Evolutionary conservation across 1,140 invertebrate genomes (phyloP), one percentile per base, ranked within the genome.

Genomic region (Sipha flava): DNA sequence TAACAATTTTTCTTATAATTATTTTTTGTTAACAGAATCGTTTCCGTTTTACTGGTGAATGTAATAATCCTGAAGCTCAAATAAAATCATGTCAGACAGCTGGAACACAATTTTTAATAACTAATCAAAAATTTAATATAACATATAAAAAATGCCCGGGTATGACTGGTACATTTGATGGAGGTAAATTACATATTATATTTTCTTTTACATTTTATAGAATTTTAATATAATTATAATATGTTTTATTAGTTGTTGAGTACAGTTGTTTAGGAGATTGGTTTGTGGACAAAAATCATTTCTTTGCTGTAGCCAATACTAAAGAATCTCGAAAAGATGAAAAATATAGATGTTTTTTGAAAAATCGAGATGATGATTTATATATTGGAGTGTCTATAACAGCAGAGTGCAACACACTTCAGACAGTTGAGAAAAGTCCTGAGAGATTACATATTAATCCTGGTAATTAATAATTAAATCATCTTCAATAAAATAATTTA

Each of bases 101-200:
- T 45, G 97, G 96, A 80, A 96, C 95, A 16, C 94, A 97, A 85
- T 97, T 97, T 86, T 90, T 97, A 52, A 97, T 98, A 82, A 94
- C 95, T 37, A 99, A 98, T 87, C 94, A 98, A 85, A 96, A 98
- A 84, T 98, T 98, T 83, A 94, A 95, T 83, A 96, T 98, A 79
- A 96, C 93, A 9, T 99, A 97, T 85, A 92, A 92, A 80, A 91
- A 92, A 84, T 99, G 97, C 86, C 86, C 89, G 64, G 94, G 92
- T 64, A 92, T 94, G 88, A 87, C 89, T 47, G 94, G 91, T 45
- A 97, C 95, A 3, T 94, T 94, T 86, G 92, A 95, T 86, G 94
- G 94, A 86, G 87, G 92, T 93, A 85, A 86, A 85, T 84, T 73
- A 73, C 0, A 37, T 10, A 59, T 23, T 14, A 7, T 37, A 12